These are phyloP conservation scores for Eulemur mongoz DNA, from an alignment of 2,797 vertebrate genomes.

Conservation along the genomic window DNA sequence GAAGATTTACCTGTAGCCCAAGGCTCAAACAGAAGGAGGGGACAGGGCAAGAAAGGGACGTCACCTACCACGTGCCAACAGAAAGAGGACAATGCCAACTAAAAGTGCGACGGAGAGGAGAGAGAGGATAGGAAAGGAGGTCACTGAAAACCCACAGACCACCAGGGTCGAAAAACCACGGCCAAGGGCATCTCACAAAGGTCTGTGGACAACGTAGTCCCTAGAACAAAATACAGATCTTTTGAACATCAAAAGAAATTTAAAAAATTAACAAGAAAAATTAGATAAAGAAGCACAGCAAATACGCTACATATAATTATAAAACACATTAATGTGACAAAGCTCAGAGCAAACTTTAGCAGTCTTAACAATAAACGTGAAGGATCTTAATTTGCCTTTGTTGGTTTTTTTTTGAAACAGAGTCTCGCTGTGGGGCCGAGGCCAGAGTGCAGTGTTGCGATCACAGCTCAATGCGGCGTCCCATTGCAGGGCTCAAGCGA, in stretches of 20 bases:
- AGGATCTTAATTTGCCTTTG: neutral
- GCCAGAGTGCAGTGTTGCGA: neutral
- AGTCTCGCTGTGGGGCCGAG: neutral
- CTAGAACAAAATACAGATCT: neutral
- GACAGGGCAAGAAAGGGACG: accelerated
- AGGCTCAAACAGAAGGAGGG: neutral
- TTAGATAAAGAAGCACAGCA: neutral
- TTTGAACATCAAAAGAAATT: accelerated
- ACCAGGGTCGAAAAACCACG: accelerated
- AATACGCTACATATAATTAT: accelerated
- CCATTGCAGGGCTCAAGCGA: neutral
- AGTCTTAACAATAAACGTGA: no score
- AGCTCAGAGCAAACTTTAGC: neutral
- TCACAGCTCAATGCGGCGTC: neutral
- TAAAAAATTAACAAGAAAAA: no score
- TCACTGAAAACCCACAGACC: neutral
- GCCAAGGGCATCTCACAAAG: neutral
- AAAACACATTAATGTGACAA: accelerated
- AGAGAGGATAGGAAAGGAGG: accelerated
- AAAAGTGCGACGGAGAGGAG: no score
- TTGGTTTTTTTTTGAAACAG: neutral
- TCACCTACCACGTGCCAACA: no score
- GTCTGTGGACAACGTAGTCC: neutral
- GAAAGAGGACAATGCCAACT: accelerated
- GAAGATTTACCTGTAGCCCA: neutral